Evolutionary conservation across 1,140 invertebrate species (phyloP), one percentile per base, ranked within the genome.

Genomic region (Pissodes strobi): DNA sequence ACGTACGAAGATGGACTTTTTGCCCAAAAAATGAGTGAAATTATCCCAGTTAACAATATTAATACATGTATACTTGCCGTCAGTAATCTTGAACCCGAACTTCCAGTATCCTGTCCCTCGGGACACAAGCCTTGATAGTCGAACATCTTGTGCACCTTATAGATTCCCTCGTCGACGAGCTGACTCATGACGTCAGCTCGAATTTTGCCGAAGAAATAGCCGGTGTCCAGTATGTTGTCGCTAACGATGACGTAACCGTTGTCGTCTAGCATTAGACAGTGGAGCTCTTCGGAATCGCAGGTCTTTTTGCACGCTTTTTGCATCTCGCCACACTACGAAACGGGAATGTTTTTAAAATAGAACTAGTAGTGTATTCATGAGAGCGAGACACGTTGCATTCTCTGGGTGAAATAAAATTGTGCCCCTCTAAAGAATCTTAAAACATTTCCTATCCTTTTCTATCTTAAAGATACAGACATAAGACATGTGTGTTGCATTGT

Each of bases 121-220:
- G 90, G 90, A 75, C 93, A 96, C 1, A 95, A 88, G 0, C 90
- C 93, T 80, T 96, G 94, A 78, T 95, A 96, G 78, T 97, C 94
- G 63, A 88, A 90, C 38, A 95, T 85, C 30, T 83, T 82, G 2
- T 94, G 87, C 64, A 84, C 82, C 65, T 87, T 87, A 76, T 88
- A 97, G 17, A 96, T 87, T 15, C 87, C 85, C 25, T 90, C 87
- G 46, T 88, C 83, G 0, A 95, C 85, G 48, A 97, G 78, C 43
- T 83, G 85, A 45, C 83, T 79, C 89, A 96, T 93, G 2, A 96
- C 85, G 17, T 90, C 87, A 21, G 90, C 85, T 49, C 86, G 78
- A 37, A 95, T 83, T 74, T 93, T 90, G 0, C 94, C 94, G 69
- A 95, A 94, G 77, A 96, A 96, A 65, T 82, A 83, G n/a, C 92